Evolutionary conservation across 2,797 vertebrate genomes (phyloP), one percentile per base, ranked within the genome.

Genomic region (Coluber constrictor): DNA sequence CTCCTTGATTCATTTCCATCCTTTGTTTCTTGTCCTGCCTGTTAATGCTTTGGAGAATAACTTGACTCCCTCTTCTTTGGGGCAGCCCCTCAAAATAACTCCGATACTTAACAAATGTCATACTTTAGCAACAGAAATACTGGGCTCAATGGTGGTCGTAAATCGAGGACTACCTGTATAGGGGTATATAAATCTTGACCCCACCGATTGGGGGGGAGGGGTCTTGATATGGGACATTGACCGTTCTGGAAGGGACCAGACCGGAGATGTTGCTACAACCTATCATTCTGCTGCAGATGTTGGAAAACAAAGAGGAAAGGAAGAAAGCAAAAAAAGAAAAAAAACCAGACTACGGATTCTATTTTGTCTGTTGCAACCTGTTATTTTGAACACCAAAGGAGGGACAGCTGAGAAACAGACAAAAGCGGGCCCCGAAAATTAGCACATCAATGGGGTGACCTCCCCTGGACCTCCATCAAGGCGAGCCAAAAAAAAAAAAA

Each of bases 381-480:
- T 79, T 79, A 79, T 79, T 79, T 10, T 5, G 13, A 1, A 5
- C 37, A 47, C 90, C 43, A 60, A 37, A 94, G 96, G 95, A 96
- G 94, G 94, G 95, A 96, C 95, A 95, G 92, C 91, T 90, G 94
- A 61, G 94, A 92, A 86, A 92, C 94, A 95, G 94, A 94, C 63
- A 66, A 47, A 1, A 0, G 57, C 96, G 96, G 96, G 95, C 91
- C 90, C 95, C 94, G 93, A 93, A 93, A 94, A 97, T 97, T 97
- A 97, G 96, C 97, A 97, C 96, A 97, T 97, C 97, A 97, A 96
- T 96, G 93, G 95, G 86, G 92, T 89, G 37, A 59, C 94, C 47
- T 47, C 47, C 92, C 95, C 95, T 88, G 94, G 96, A 96, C 97
- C 96, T 95, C 95, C 95, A 95, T 95, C 94, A 95, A 94, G 94